Percentiles rank a stretch among this genome's conserved stretches.
Evolutionary conservation across 2,113 vertebrate species (phyloP).

Genomic region (Tachuris rubrigastra): DNA sequence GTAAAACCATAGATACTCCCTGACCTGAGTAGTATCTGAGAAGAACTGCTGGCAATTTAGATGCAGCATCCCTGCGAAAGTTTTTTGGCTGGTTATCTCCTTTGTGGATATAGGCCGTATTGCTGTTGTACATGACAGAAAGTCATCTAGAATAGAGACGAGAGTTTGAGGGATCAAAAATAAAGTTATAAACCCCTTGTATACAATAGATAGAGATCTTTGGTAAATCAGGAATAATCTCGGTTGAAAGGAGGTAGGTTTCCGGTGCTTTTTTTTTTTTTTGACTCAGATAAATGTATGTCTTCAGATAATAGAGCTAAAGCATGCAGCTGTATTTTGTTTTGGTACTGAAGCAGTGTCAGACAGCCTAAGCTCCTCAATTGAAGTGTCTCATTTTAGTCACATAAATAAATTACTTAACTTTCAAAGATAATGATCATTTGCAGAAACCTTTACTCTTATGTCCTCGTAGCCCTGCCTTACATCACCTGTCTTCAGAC

Average conservation of each 20-base stretch:
- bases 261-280: background rate
- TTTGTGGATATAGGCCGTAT: background rate
- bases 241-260: background rate
- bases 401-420: background rate
- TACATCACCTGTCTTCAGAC: background rate
- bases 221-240: slow-evolving; percentile 5
- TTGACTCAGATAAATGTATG: background rate
- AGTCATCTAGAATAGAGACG: background rate
- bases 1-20: background rate
- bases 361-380: background rate
- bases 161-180: background rate
- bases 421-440: background rate
- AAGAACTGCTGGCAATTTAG: background rate
- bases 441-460: background rate
- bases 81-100: background rate
- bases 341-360: background rate
- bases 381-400: background rate
- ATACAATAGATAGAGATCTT: background rate
- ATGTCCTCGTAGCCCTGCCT: background rate
- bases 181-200: background rate
- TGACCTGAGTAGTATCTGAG: background rate
- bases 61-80: background rate
- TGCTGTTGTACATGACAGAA: background rate
- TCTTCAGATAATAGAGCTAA: background rate
- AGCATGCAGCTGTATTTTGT: background rate